Conservation (phyloP, 2,113 vertebrate genomes). For the Pagrus major region DNA sequence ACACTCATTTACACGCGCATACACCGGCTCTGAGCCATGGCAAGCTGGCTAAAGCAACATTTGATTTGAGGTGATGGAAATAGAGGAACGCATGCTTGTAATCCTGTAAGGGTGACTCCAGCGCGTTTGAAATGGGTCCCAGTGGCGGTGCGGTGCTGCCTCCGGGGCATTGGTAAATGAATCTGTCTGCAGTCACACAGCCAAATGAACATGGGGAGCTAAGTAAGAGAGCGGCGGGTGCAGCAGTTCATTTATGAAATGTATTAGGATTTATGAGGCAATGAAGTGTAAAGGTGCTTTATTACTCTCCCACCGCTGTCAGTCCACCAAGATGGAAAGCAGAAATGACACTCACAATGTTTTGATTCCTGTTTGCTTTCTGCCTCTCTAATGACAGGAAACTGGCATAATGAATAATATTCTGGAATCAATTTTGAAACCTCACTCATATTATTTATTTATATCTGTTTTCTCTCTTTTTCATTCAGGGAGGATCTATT, state of each 20-base stretch:
- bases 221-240: conserved; percentile 60
- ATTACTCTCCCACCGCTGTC: conserved; percentile 69
- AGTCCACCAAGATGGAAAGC: conserved; percentile 62
- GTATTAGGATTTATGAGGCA: conserved; percentile 83
- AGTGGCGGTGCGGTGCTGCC: conserved; percentile 43
- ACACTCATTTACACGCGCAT: background rate
- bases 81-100: conserved; percentile 53
- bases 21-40: conserved; percentile 21
- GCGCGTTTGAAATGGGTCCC: conserved; percentile 66
- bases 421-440: conserved; percentile 41
- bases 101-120: conserved; percentile 65
- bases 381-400: conserved; percentile 53
- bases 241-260: conserved; percentile 78
- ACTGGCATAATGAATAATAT: conserved; percentile 41
- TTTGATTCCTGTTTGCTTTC: conserved; percentile 61
- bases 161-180: conserved; percentile 67
- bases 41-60: conserved; percentile 56
- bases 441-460: conserved; percentile 6
- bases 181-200: conserved; percentile 68
- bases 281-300: conserved; percentile 76
- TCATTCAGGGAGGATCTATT: background rate
- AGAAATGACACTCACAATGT: conserved; percentile 67
- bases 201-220: conserved; percentile 69
- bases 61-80: conserved; percentile 69
- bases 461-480: background rate